Percentiles rank a stretch among this genome's conserved stretches.
Evolutionary conservation across 1,140 invertebrate genomes (phyloP).

Genomic region (Scaptomyza graminum): DNA sequence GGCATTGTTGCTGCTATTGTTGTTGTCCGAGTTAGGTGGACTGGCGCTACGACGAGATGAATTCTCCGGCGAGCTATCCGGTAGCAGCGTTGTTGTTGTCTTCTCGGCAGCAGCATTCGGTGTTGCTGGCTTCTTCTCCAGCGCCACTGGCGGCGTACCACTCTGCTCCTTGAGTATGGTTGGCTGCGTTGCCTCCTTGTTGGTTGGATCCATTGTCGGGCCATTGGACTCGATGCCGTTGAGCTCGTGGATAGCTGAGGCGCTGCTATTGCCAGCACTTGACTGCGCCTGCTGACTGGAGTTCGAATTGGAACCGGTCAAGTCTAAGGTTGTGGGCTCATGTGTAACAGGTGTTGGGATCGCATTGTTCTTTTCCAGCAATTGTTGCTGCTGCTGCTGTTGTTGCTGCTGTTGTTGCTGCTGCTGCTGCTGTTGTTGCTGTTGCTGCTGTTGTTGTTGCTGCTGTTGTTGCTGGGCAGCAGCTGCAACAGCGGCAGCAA

Average conservation of each 20-base stretch:
- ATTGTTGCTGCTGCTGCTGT: background rate
- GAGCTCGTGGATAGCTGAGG: conserved; percentile 52
- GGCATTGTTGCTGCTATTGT: conserved; percentile 42
- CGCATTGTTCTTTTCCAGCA: conserved; percentile 55
- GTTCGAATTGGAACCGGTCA: conserved; percentile 80
- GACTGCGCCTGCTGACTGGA: conserved; percentile 76
- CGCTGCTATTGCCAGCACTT: conserved; percentile 61
- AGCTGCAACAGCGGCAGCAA: conserved; percentile 59
- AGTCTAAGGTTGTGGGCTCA: conserved; percentile 75
- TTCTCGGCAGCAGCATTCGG: conserved; percentile 59
- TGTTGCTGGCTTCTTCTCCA: conserved; percentile 66
- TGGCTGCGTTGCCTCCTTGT: conserved; percentile 42
- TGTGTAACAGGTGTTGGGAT: conserved; percentile 46
- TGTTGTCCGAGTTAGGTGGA: conserved; percentile 58
- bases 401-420: conserved; percentile 20
- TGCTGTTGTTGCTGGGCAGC: conserved; percentile 44
- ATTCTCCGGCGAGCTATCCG: conserved; percentile 70
- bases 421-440: conserved; percentile 9
- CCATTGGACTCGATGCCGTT: conserved; percentile 72
- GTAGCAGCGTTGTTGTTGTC: conserved; percentile 37
- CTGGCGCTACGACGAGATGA: conserved; percentile 59
- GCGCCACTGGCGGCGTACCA: conserved; percentile 48
- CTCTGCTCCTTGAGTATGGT: conserved; percentile 52
- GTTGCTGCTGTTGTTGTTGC: conserved; percentile 1
- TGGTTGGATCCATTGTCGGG: conserved; percentile 44